Evolutionary conservation across 2,113 vertebrate species (phyloP), one percentile per base, ranked within the genome.

Genomic region (Isurus oxyrinchus): DNA sequence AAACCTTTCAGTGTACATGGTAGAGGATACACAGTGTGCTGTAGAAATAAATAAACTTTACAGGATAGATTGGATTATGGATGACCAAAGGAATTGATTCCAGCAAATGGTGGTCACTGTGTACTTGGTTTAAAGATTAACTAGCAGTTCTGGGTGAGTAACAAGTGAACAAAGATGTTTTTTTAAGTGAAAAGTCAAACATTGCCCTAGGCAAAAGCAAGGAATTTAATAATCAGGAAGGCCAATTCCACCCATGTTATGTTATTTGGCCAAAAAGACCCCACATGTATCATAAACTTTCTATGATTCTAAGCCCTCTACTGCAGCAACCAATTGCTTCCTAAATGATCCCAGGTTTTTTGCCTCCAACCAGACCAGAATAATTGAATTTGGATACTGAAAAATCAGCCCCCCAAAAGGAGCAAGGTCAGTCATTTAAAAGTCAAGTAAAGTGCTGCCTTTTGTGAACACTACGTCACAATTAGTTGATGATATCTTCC

Each of bases 41-140:
- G 86, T 55, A 5, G 31, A 59, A 59, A 35, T 91, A 7, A 84
- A 5, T 19, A 81, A 84, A 84, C 40, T 44, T 84, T 84, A 44
- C 3, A 6, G 81, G 27, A 55, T 91, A 31, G 88, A 14, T 59
- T 35, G 8, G 27, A 31, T 57, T n/a, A 5, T 59, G 88, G 55
- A 59, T 35, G 88, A 91, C 27, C 88, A 61, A 16, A 3, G 53
- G 55, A 91, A 59, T 61, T 63, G 31, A 93, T 93, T 93, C 35
- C 90, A 63, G 90, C 57, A 63, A 63, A 61, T 63, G 59, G 31
- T 40, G 57, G 5, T 61, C 16, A 3, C 14, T 63, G 90, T n/a
- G 16, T 23, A 61, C 57, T 40, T 63, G 35, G 90, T n/a, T 93
- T 93, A 93, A 93, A 93, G 35, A 63, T 93, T 93, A 93, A 63